phyloP scores from a whole-genome alignment of 2,888 invertebrate species.

The Ischnus inquisitorius region DNA sequence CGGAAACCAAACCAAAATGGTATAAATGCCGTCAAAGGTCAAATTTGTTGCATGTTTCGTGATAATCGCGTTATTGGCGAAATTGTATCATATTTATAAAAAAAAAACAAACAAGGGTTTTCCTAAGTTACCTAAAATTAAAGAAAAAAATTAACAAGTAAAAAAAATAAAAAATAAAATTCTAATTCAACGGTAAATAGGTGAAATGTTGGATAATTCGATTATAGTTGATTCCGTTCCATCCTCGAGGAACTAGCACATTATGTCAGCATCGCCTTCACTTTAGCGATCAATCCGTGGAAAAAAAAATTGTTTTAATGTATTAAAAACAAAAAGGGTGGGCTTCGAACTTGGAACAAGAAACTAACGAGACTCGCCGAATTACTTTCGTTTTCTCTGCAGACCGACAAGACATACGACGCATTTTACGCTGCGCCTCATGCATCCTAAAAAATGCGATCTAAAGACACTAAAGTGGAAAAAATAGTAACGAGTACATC shows the following conservation, averaged over 20 bases:
- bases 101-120: neutral
- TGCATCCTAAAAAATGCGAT: constrained; percentile 14
- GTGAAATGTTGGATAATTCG: constrained; percentile 4
- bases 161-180: neutral
- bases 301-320: neutral
- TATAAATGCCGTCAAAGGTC: neutral
- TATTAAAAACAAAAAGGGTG: neutral
- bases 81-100: neutral
- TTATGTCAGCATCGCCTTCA: neutral
- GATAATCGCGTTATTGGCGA: neutral
- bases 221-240: neutral
- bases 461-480: neutral
- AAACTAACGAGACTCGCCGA: neutral
- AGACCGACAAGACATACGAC: neutral
- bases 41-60: neutral
- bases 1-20: neutral
- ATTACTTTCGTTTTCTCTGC: neutral
- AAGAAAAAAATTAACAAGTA: too few relatives aligned
- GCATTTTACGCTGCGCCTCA: neutral
- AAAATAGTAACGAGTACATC: too few relatives aligned
- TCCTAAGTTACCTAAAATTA: too few relatives aligned
- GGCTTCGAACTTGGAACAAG: neutral
- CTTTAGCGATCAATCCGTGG: neutral
- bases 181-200: constrained; percentile 18
- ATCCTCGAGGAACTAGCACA: neutral